Base-by-base conservation (phyloP, 1,140 invertebrate species). In the Eriocheir sinensis region DNA sequence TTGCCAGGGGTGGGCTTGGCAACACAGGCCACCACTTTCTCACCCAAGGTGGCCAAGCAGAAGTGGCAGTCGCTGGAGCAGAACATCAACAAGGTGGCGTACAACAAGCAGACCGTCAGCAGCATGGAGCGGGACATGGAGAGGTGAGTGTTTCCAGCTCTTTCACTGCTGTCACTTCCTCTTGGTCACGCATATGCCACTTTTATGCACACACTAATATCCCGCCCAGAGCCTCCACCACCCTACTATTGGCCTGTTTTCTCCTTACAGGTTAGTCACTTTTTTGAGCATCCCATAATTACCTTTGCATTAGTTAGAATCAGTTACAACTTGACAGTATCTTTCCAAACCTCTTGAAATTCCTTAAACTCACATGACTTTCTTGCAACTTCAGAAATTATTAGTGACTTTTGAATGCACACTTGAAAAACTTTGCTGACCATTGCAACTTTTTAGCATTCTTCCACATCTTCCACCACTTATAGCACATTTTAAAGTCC, bases 41-140 rank as follows among this genome's bases (percentile, higher is more conserved):
- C 96, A 15, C 95, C 96, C 15, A 95, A 95, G 48, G 95, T 93
- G n/a, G 96, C 96, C 0, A 96, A 96, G 96, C 95, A 96, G 95
- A 96, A 96, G 72, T 96, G 96, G 96, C 95, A 95, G 60, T 97
- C 97, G 53, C 97, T 98, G 34, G 98, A 98, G 95, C 97, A 98
- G 94, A 97, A 98, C 85, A 98, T 99, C 85, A 97, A 97, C 27
- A 98, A 98, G 96, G 97, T 98, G 90, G 98, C 98, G 1, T 97
- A 98, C 21, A 98, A 98, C 93, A 98, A 98, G 95, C 98, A 98
- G 95, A 98, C 98, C 0, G 97, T 98, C 27, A 97, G 97, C 8
- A 98, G 98, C 96, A 97, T 99, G 96, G 99, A 99, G 97, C 97
- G 98, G 53, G 98, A 99, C 96, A 98, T 99, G 97, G 98, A 99